Conservation (phyloP, 2,888 invertebrate genomes). For the Brachyptera putata region DNA sequence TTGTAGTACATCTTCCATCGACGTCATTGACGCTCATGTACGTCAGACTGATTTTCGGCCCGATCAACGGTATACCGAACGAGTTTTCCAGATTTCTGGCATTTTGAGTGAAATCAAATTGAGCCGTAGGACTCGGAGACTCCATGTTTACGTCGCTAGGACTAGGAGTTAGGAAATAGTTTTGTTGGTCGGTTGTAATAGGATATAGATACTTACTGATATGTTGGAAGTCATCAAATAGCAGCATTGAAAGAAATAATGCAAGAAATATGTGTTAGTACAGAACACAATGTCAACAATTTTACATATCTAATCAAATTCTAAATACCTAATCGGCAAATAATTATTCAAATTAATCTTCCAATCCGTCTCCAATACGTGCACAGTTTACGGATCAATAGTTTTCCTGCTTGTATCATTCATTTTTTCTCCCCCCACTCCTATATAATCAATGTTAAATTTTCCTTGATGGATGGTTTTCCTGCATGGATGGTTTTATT, state of each 20-base stretch:
- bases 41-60: not conserved
- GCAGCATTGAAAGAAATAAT: conserved; percentile 19
- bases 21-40: conserved; percentile 5
- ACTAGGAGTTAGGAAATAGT: conserved; percentile 49
- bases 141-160: conserved; percentile 53
- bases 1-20: not conserved
- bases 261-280: not conserved
- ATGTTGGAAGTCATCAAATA: conserved; percentile 3
- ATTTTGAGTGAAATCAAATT: conserved; percentile 22
- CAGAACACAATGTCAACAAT: too few species aligned
- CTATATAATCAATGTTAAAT: too few species aligned
- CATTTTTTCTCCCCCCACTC: too few species aligned
- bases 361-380: too few species aligned
- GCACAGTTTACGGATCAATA: too few species aligned
- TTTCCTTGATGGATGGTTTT: too few species aligned
- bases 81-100: conserved; percentile 4
- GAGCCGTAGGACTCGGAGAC: conserved; percentile 46
- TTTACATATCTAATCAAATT: too few species aligned
- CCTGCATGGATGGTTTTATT: too few species aligned
- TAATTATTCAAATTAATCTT: too few species aligned
- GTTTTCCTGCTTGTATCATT: too few species aligned
- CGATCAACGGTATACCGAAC: not conserved
- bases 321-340: too few species aligned
- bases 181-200: conserved; percentile 26
- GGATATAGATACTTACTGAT: conserved; percentile 33